phyloP scores from a whole-genome alignment of 2,113 vertebrate genomes.

The Ardeotis arabs region DNA sequence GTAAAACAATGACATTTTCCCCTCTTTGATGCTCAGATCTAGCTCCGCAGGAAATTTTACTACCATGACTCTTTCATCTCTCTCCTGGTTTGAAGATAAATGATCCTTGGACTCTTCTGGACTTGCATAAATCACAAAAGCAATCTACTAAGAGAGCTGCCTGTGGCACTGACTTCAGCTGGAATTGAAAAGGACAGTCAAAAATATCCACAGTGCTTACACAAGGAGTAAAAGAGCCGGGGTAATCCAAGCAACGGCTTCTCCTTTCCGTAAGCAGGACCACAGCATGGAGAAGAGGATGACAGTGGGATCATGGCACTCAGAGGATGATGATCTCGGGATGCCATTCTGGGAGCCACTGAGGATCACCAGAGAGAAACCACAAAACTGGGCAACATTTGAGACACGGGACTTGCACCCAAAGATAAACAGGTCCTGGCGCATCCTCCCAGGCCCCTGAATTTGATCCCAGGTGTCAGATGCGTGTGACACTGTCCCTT shows the following conservation, averaged over 20 bases:
- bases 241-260: neutral
- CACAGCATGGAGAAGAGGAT: neutral
- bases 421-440: neutral
- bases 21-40: constrained; percentile 75
- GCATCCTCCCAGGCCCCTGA: fast-evolving
- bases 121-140: constrained; percentile 80
- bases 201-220: constrained; percentile 71
- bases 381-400: neutral
- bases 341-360: neutral
- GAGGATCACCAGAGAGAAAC: neutral
- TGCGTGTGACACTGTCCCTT: neutral
- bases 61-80: constrained; percentile 76
- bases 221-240: constrained; percentile 46
- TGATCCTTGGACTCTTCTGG: constrained; percentile 76
- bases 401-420: neutral
- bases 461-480: neutral
- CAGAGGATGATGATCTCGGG: neutral
- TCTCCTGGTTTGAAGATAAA: constrained; percentile 80
- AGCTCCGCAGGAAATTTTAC: constrained; percentile 74
- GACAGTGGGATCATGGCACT: neutral
- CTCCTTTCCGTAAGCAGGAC: neutral
- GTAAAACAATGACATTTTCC: constrained; percentile 77
- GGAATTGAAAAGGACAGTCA: constrained; percentile 71
- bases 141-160: constrained; percentile 77
- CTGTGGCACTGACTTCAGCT: constrained; percentile 68